phyloP scores from a whole-genome alignment of 2,888 invertebrate species.

The Nineta flava region DNA sequence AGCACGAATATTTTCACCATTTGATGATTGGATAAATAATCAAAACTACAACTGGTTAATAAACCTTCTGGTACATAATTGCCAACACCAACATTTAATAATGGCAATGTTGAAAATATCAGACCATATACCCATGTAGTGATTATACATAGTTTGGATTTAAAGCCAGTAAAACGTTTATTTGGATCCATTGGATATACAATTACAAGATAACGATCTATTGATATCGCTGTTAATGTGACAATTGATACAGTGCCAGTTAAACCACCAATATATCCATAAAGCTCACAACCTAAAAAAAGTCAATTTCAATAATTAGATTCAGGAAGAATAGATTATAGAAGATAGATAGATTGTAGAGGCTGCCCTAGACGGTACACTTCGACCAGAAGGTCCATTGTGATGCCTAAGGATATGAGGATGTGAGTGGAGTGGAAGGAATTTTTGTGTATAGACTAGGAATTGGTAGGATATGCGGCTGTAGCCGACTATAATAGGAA shows the following conservation, averaged over 20 bases:
- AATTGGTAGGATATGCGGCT: too few species aligned
- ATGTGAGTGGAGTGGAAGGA: too few species aligned
- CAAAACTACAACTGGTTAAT: conserved; percentile 72
- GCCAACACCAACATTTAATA: conserved; percentile 51
- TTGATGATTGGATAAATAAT: conserved; percentile 55
- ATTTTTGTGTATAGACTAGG: too few species aligned
- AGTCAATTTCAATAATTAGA: too few species aligned
- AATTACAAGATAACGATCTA: conserved; percentile 71
- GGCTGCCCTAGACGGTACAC: too few species aligned
- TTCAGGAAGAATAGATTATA: neutral
- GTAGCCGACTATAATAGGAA: too few species aligned
- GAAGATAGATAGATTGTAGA: too few species aligned
- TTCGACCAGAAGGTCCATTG: too few species aligned
- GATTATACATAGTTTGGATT: conserved; percentile 42
- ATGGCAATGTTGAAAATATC: conserved; percentile 52
- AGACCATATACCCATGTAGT: conserved; percentile 60
- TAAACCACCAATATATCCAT: conserved; percentile 66
- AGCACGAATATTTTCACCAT: conserved; percentile 52
- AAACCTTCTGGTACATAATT: conserved; percentile 65
- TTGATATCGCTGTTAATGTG: conserved; percentile 61
- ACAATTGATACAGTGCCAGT: conserved; percentile 70
- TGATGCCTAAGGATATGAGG: too few species aligned
- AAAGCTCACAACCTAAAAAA: conserved; percentile 54
- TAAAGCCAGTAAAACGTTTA: conserved; percentile 40
- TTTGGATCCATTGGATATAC: conserved; percentile 58